Evolutionary conservation across 2,797 vertebrate genomes (phyloP), one percentile per base, ranked within the genome.

Genomic region (Malurus splendens): DNA sequence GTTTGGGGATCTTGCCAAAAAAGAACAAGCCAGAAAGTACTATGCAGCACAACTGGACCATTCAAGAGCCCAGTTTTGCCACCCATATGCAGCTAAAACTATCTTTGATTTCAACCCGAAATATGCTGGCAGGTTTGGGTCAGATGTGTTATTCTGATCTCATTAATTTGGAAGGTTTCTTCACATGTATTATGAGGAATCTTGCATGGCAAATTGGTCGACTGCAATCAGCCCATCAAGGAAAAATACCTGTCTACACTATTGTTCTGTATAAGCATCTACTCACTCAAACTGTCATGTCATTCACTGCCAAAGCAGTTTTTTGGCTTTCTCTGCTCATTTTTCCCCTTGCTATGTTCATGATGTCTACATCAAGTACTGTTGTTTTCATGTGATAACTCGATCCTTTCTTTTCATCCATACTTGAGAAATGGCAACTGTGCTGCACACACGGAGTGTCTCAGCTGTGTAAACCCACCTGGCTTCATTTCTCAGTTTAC

Each of bases 351-450:
- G 1, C 14, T 76, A 3, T 47, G 39, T 90, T 76, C 36, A 16
- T 64, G 15, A 15, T 50, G 8, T 39, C n/a, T n/a, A 6, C 50
- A 62, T 57, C 1, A n/a, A 41, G 16, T 83, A 25, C 17, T 51
- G 61, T 48, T 76, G 39, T 73, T 93, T 82, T 79, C 75, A n/a
- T 12, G 1, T 70, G 65, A 71, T 94, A 86, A 77, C 60, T 89
- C 59, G 44, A 82, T 78, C 41, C 54, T 95, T 89, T 89, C 55
- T 86, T 93, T 95, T 90, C 80, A 95, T 68, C 86, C 88, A 73
- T 80, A 70, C 15, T 72, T 55, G 56, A 87, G 92, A 95, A 95
- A 83, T 44, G 23, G 19, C 0, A 0, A 39, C 59, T 66, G n/a
- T 4, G 3, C 62, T 77, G 51, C 86, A 56, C 44, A 39, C 13